A percentile compares a stretch with the other conserved stretches of the same genome.
Evolutionary conservation across 2,888 invertebrate genomes (phyloP).

Genomic region (Villa cingulata): DNA sequence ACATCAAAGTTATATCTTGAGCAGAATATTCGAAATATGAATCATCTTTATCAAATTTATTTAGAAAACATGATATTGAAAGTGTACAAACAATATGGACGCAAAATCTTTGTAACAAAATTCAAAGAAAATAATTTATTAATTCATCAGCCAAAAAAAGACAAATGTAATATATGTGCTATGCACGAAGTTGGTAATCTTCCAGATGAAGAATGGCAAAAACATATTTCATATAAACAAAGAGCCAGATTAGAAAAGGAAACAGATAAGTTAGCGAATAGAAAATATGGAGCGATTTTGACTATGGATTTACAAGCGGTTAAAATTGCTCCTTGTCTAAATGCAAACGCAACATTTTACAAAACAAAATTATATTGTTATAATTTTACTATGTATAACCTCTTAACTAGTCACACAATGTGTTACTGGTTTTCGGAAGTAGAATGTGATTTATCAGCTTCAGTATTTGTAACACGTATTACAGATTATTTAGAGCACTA

Average conservation of each 20-base stretch:
- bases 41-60: too few species aligned
- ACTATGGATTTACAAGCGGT: conserved; percentile 6
- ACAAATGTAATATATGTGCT: neutral
- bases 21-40: too few species aligned
- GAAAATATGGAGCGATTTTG: neutral
- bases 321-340: conserved; percentile 2
- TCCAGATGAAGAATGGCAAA: neutral
- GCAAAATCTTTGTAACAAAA: too few species aligned
- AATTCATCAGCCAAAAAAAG: neutral
- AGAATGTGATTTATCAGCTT: conserved; percentile 5
- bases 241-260: neutral
- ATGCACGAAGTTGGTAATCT: neutral
- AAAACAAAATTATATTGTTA: neutral
- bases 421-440: conserved; percentile 9
- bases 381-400: conserved; percentile 1
- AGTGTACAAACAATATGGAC: too few species aligned
- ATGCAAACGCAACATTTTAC: conserved; percentile 2
- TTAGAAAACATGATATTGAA: too few species aligned
- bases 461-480: conserved; percentile 6
- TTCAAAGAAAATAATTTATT: too few species aligned
- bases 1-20: too few species aligned
- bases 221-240: neutral
- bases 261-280: neutral
- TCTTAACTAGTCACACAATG: neutral
- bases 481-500: conserved; percentile 4